These are phyloP conservation scores for Tylochromis polylepis DNA, from an alignment of 2,113 vertebrate genomes.

Conservation along the genomic window DNA sequence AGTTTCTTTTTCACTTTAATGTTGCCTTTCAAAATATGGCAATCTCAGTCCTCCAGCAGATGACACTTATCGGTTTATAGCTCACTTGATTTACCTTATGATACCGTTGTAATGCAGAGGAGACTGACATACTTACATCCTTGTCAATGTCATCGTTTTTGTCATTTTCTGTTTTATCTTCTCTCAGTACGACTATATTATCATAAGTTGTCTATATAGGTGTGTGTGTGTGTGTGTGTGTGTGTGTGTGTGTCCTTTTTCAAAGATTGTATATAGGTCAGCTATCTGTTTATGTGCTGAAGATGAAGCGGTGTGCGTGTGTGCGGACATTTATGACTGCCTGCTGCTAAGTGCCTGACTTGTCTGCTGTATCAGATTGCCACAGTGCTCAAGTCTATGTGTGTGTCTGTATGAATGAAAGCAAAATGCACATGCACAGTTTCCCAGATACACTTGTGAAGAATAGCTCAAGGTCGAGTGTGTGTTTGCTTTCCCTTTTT, in stretches of 20 bases:
- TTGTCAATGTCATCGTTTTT: not conserved
- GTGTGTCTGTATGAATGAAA: not conserved
- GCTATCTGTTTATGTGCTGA: not conserved
- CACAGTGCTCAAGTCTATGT: not conserved
- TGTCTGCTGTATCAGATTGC: conserved; percentile 19
- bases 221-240: not conserved
- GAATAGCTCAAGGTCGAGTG: not conserved
- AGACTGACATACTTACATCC: not conserved
- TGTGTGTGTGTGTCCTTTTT: not conserved
- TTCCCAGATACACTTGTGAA: not conserved
- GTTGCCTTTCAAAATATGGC: not conserved
- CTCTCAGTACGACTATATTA: not conserved
- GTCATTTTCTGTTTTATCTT: not conserved
- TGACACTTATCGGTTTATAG: not conserved
- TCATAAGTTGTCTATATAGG: not conserved
- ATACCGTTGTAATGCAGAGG: not conserved
- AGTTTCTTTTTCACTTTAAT: not conserved
- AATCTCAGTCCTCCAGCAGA: not conserved
- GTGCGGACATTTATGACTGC: not conserved
- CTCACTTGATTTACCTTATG: not conserved
- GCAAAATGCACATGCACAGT: not conserved
- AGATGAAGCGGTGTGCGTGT: not conserved
- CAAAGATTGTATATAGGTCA: not conserved
- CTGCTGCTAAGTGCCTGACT: not conserved
- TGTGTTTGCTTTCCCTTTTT: not conserved